Evolutionary conservation across 2,113 vertebrate species (phyloP).

Genomic region (Bucco capensis): DNA sequence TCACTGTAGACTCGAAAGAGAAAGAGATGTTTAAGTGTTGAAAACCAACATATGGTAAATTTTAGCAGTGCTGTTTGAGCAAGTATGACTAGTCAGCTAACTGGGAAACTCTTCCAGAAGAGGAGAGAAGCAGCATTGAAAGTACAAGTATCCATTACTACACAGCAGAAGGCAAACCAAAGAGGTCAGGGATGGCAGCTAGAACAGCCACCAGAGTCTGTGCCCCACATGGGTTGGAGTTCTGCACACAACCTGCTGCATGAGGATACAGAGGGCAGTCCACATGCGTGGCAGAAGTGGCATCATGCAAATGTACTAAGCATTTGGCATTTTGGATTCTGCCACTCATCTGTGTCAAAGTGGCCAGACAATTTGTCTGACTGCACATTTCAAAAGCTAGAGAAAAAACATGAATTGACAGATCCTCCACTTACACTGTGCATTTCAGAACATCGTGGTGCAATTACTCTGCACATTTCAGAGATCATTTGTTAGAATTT

Average conservation of each 20-base stretch:
- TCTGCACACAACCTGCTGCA: fast-evolving
- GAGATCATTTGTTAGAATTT: not conserved
- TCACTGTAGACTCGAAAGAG: not conserved
- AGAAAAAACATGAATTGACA: not conserved
- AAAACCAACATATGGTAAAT: constrained; percentile 45
- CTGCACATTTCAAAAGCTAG: not conserved
- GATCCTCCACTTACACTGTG: not conserved
- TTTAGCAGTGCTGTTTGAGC: not conserved
- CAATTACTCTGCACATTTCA: not conserved
- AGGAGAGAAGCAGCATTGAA: not conserved
- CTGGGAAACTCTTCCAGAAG: not conserved
- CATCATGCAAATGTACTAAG: fast-evolving
- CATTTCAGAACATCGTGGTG: not conserved
- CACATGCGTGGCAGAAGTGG: not conserved
- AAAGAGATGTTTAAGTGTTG: constrained; percentile 22
- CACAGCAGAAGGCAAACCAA: fast-evolving
- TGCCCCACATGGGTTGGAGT: not conserved
- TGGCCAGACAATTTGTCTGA: not conserved
- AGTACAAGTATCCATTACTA: not conserved
- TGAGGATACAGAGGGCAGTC: not conserved
- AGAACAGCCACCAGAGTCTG: not conserved
- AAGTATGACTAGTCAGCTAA: not conserved
- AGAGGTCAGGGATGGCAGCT: not conserved
- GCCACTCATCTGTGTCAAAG: not conserved
- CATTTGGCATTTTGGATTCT: not conserved